A percentile compares a stretch with the other conserved stretches of the same genome.
Conservation (phyloP, 2,888 invertebrate genomes). For the Leucozona laternaria region DNA sequence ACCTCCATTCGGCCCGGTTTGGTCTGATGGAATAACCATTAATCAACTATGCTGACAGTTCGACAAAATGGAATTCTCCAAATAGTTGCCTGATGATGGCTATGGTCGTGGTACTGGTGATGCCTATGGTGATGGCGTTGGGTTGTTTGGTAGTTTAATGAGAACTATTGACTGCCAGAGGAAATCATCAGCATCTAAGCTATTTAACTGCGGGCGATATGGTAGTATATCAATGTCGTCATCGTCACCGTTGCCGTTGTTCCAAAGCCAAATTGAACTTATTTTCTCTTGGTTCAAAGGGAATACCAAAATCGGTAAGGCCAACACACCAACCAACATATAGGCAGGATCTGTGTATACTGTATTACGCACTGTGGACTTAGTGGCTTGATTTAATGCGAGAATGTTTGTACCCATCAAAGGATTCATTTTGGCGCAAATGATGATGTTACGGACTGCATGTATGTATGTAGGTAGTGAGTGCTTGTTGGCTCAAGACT, state of each 20-base stretch:
- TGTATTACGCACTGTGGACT: conserved; percentile 55
- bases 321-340: conserved; percentile 4
- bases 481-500: not conserved
- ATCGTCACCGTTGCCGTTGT: not conserved
- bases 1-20: conserved; percentile 22
- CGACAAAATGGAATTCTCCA: conserved; percentile 64
- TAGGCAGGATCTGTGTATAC: conserved; percentile 9
- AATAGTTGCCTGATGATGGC: conserved; percentile 46
- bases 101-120: conserved; percentile 16
- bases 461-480: too few species aligned
- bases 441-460: conserved; percentile 32
- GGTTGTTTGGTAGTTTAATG: conserved; percentile 28
- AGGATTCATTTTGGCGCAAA: conserved; percentile 54
- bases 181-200: conserved; percentile 44
- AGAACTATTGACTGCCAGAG: conserved; percentile 47
- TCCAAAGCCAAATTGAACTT: not conserved
- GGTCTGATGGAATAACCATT: conserved; percentile 36
- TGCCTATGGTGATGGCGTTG: not conserved
- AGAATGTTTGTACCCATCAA: conserved; percentile 56
- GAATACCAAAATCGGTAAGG: conserved; percentile 29
- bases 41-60: conserved; percentile 67
- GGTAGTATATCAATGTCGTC: not conserved
- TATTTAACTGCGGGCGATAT: conserved; percentile 20
- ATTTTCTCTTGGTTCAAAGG: conserved; percentile 24
- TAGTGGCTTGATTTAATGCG: conserved; percentile 33